Conservation (phyloP, 2,113 vertebrate species). For the Platysternon megacephalum region DNA sequence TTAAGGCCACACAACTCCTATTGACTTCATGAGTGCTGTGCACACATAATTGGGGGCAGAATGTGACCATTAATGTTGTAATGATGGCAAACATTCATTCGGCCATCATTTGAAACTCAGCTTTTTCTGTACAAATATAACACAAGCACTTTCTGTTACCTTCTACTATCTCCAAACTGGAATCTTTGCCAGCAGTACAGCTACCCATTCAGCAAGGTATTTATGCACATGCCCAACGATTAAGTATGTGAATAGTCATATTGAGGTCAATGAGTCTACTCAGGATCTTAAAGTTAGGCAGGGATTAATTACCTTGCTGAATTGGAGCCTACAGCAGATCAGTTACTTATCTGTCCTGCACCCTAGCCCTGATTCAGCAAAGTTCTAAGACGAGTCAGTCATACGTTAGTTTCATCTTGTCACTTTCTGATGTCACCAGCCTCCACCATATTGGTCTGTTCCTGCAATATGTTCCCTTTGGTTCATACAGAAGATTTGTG, state of each 20-base stretch:
- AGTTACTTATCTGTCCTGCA: neutral
- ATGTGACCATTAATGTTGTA: slow-evolving; percentile 13
- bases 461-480: neutral
- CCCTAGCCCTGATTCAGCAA: neutral
- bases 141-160: neutral
- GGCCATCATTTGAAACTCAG: slow-evolving; percentile 48
- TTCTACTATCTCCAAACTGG: slow-evolving; percentile 61
- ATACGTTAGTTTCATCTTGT: neutral
- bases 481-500: neutral
- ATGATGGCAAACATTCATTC: slow-evolving; percentile 57
- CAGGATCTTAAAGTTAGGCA: slow-evolving; percentile 25
- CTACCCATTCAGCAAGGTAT: slow-evolving; percentile 11
- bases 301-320: neutral
- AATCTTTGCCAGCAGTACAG: neutral
- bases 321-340: neutral
- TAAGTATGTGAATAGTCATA: neutral
- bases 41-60: neutral
- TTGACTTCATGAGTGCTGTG: neutral
- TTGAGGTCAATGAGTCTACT: slow-evolving; percentile 33
- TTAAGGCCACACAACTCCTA: neutral
- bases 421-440: neutral
- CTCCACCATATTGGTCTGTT: neutral
- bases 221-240: neutral
- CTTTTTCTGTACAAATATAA: slow-evolving; percentile 29
- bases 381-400: neutral